Base-by-base conservation (phyloP, 2,888 invertebrate genomes). In the Lycia hirtaria region DNA sequence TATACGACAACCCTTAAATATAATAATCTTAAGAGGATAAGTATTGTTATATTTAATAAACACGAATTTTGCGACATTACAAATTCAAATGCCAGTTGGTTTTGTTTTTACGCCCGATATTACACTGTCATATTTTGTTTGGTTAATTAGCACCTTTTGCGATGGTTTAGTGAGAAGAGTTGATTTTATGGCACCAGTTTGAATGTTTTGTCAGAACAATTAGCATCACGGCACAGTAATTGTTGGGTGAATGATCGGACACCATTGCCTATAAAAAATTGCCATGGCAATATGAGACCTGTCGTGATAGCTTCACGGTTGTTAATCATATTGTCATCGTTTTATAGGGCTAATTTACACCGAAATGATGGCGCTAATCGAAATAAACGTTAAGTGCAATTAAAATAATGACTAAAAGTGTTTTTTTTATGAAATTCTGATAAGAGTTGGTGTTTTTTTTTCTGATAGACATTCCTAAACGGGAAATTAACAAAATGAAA, bases 121-220 rank as follows among this genome's bases (percentile, higher is more conserved):
- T 32, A 44, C 44, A 44, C 44, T 44, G 30, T 44, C 44, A 44
- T 44, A 30, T 30, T 19, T 30, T 30, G 19, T 19, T 7, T 30
- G 17, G 10, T n/a, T 28, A 9, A 14, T 10, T 40, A n/a, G 20
- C 38, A 38, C 38, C 6, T 22, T 17, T n/a, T 20, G 20, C n/a
- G n/a, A 9, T 7, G 22, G 12, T 24, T 41, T 41, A 3, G 22
- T 12, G 38, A 38, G 35, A 32, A 32, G 14, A 2, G 32, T 35
- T 22, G 38, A 7, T 20, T 38, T 38, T 38, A 22, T 38, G 7
- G 38, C 22, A 38, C 38, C 12, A 5, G 20, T 38, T 12, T 7
- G 6, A 26, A 15, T 5, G 15, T 17, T 26, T 17, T 41, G 15
- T 3, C 10, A 26, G 26, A 41, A 41, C 7, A 15, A 41, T 15